phyloP scores from a whole-genome alignment of 2,888 invertebrate species.

The Melanophora roralis region DNA sequence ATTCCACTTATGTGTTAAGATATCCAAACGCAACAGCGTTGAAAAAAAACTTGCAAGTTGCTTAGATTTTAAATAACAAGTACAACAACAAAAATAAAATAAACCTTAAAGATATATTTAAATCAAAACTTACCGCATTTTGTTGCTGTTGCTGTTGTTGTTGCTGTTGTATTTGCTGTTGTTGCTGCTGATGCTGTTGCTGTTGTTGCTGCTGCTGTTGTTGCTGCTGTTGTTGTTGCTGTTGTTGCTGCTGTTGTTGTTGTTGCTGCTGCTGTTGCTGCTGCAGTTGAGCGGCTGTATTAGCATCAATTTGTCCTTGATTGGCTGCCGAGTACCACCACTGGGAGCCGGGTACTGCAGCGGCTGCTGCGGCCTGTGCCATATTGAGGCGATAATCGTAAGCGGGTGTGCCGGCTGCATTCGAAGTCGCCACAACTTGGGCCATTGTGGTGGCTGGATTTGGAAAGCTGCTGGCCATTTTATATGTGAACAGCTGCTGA shows the following conservation, averaged over 20 bases:
- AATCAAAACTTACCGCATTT: slow-evolving; percentile 70
- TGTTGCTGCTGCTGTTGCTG: slow-evolving; percentile 79
- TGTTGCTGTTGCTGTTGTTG: slow-evolving; percentile 77
- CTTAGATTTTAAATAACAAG: neutral
- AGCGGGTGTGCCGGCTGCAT: slow-evolving; percentile 80
- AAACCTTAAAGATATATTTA: neutral
- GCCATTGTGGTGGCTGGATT: slow-evolving; percentile 83
- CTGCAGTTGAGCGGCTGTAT: slow-evolving; percentile 80
- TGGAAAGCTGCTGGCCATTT: slow-evolving; percentile 91
- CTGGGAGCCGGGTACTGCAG: slow-evolving; percentile 82
- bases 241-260: slow-evolving; percentile 76
- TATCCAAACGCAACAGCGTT: too few relatives aligned
- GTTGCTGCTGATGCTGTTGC: slow-evolving; percentile 79
- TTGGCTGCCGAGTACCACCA: slow-evolving; percentile 86
- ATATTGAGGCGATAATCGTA: slow-evolving; percentile 87
- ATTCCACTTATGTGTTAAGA: too few relatives aligned
- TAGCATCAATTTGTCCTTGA: slow-evolving; percentile 79
- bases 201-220: slow-evolving; percentile 78
- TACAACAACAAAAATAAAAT: neutral
- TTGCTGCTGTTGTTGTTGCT: slow-evolving; percentile 75
- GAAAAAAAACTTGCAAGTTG: too few relatives aligned
- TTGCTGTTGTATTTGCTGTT: slow-evolving; percentile 74
- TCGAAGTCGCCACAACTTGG: slow-evolving; percentile 81
- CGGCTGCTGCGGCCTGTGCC: slow-evolving; percentile 78
- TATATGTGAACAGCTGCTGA: slow-evolving; percentile 89